phyloP scores from a whole-genome alignment of 1,140 invertebrate species.

The Drosophila orena region DNA sequence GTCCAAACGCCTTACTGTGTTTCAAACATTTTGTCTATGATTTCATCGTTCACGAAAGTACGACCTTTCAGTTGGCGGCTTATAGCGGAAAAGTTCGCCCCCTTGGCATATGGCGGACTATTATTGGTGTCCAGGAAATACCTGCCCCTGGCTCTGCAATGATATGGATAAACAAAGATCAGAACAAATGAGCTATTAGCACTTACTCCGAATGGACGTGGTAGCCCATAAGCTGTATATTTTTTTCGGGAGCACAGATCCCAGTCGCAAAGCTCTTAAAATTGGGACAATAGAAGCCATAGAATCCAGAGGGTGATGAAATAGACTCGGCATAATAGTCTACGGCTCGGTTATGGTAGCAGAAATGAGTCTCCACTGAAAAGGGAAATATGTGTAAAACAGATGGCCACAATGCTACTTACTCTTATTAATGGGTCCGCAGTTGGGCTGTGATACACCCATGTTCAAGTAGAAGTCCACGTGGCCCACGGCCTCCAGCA shows the following conservation, averaged over 20 bases:
- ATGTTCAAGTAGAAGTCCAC: slow-evolving; percentile 49
- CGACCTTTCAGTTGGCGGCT: slow-evolving; percentile 11
- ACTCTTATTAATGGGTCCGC: slow-evolving; percentile 21
- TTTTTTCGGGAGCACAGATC: neutral
- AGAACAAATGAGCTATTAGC: accelerated
- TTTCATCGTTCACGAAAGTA: slow-evolving; percentile 19
- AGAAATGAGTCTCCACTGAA: slow-evolving; percentile 11
- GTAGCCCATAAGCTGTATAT: slow-evolving; percentile 32
- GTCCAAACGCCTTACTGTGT: too few species aligned
- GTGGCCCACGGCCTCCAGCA: slow-evolving; percentile 33
- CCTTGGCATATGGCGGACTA: slow-evolving; percentile 17
- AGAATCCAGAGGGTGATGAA: neutral
- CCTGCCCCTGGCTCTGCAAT: slow-evolving; percentile 26
- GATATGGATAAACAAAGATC: neutral
- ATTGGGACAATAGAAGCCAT: slow-evolving; percentile 14
- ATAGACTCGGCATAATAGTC: slow-evolving; percentile 48
- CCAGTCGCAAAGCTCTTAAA: slow-evolving; percentile 3
- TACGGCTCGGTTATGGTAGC: slow-evolving; percentile 36
- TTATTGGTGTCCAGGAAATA: slow-evolving; percentile 36
- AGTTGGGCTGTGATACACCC: slow-evolving; percentile 36
- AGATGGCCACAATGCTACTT: neutral
- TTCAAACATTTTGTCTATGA: neutral
- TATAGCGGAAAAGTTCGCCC: slow-evolving; percentile 4
- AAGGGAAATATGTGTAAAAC: neutral
- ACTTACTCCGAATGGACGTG: neutral